A percentile compares a stretch with the other conserved stretches of the same genome.
Conservation (phyloP, 2,797 vertebrate genomes). For the Bryconaethiops microstoma region DNA sequence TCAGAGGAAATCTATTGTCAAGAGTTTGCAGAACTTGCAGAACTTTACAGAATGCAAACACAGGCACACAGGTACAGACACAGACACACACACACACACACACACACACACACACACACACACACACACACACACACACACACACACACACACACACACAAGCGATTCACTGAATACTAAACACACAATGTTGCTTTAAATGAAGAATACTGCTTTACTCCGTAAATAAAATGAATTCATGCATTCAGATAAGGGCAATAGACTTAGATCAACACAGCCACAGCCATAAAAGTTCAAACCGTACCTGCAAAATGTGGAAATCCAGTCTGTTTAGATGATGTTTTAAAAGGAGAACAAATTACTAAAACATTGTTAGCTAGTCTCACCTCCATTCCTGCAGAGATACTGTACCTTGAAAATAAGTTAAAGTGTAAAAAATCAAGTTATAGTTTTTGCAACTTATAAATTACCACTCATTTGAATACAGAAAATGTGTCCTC, state of each 20-base stretch:
- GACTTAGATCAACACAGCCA: slow-evolving; percentile 10
- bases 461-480: no score
- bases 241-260: background rate
- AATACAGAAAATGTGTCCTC: no score
- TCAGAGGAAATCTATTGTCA: background rate
- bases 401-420: slow-evolving; percentile 37
- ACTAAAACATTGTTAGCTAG: background rate
- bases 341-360: slow-evolving; percentile 6
- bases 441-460: background rate
- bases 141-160: background rate
- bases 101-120: background rate
- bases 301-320: background rate
- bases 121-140: background rate
- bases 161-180: background rate
- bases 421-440: slow-evolving; percentile 29
- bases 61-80: background rate
- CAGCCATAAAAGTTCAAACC: background rate
- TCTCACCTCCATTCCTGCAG: slow-evolving; percentile 12
- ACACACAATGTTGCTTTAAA: background rate
- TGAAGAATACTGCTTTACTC: background rate
- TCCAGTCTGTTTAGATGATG: background rate
- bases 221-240: slow-evolving; percentile 3
- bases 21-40: background rate
- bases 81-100: background rate
- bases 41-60: background rate